These are phyloP conservation scores for Watsonalla cultraria DNA, from an alignment of 2,888 invertebrate genomes.

Conservation along the genomic window DNA sequence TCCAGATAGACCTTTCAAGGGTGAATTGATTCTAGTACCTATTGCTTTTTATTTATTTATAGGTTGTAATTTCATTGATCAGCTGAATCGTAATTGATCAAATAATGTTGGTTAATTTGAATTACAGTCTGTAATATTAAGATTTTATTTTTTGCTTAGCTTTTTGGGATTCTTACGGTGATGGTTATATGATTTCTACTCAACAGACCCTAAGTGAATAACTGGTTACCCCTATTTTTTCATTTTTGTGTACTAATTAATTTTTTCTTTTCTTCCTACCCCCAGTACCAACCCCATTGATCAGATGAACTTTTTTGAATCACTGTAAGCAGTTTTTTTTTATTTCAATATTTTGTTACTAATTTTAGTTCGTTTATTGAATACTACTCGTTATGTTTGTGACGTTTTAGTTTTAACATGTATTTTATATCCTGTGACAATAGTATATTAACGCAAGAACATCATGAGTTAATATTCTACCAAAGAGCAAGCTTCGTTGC, in stretches of 20 bases:
- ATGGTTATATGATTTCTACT: conserved; percentile 22
- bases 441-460: too few species aligned
- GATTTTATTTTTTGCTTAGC: conserved; percentile 26
- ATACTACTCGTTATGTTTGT: conserved; percentile 10
- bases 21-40: too few species aligned
- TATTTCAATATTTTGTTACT: conserved; percentile 28
- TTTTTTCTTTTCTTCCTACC: conserved; percentile 49
- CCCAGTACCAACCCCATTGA: conserved; percentile 77
- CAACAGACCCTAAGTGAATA: conserved; percentile 26
- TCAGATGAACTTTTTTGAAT: conserved; percentile 79
- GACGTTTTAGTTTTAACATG: too few species aligned
- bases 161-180: conserved; percentile 32
- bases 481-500: too few species aligned
- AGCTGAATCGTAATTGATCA: too few species aligned
- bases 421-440: too few species aligned
- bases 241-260: conserved; percentile 53
- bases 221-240: conserved; percentile 23
- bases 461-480: too few species aligned
- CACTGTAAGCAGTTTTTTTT: conserved; percentile 68
- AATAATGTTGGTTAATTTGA: neutral
- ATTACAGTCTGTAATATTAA: conserved; percentile 1
- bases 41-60: too few species aligned
- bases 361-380: conserved; percentile 15
- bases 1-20: too few species aligned
- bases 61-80: too few species aligned